Evolutionary conservation across 2,888 invertebrate genomes (phyloP), one percentile per base, ranked within the genome.

Genomic region (Tenthredo amoena): DNA sequence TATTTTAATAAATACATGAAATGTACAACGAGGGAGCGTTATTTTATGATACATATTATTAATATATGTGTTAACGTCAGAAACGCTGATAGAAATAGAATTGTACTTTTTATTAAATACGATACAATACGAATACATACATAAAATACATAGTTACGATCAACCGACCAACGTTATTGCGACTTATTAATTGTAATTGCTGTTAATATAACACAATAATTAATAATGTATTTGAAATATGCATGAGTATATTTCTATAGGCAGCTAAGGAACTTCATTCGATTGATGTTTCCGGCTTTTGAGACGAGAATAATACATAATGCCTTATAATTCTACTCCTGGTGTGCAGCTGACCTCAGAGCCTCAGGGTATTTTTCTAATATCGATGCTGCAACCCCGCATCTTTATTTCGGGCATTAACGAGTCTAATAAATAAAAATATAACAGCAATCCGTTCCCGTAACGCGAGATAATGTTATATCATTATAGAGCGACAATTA

Each of bases 351-450:
- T 62, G 62, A 62, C 62, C 12, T 62, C 62, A 26, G 62, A 62
- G 62, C 26, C 62, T 62, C 62, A 21, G 62, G 62, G 26, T 62
- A 62, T 62, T 62, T 62, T 62, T 62, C 12, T 62, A 62, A 62
- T 62, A 62, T 62, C 21, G 62, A 62, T 26, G 62, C 62, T 62
- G 26, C 26, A 26, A 62, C 1, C 21, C 3, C 62, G 62, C 62
- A 62, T 62, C 26, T 21, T 62, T 62, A 26, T 62, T 62, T 10
- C 62, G 62, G 62, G 62, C 62, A 62, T 62, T 62, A 55, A 62
- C 62, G 62, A 62, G 21, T 26, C 2, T 26, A 62, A 21, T 62
- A 26, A 62, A 26, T 62, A 62, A 62, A 12, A 26, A 26, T 62
- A 62, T 26, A 26, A 62, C 26, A 62, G 21, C 62, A 21, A 62